phyloP scores from a whole-genome alignment of 2,888 invertebrate species.

The Ennomos fuscantarius region DNA sequence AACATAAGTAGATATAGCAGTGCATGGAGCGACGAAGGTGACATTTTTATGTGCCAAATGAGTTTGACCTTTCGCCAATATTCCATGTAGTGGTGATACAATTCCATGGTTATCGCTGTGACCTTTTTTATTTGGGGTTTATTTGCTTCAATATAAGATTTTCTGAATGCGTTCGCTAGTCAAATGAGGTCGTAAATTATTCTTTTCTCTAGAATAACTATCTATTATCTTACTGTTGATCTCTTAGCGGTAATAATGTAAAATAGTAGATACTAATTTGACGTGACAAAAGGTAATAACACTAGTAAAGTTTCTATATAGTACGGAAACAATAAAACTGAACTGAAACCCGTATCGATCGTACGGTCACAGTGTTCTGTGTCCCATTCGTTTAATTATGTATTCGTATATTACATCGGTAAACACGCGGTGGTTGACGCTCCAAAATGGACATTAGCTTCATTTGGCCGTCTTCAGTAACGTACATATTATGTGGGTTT shows the following conservation, averaged over 20 bases:
- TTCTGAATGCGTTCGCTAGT: background rate
- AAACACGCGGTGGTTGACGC: conserved; percentile 2
- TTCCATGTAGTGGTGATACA: conserved; percentile 21
- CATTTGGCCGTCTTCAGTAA: background rate
- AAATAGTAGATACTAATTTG: too few species aligned
- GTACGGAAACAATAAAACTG: background rate
- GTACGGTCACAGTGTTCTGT: conserved; percentile 11
- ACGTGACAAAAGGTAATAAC: too few species aligned
- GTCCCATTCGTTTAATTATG: conserved; percentile 18
- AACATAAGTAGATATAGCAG: conserved; percentile 1
- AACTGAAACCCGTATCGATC: conserved; percentile 17
- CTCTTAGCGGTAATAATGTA: too few species aligned
- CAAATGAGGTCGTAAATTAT: too few species aligned
- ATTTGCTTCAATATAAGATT: conserved; percentile 13
- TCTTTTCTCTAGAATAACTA: too few species aligned
- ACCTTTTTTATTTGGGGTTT: conserved; percentile 23
- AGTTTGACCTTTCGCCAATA: conserved; percentile 23
- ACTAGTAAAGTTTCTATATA: too few species aligned
- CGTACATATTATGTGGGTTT: background rate
- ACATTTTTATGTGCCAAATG: conserved; percentile 24
- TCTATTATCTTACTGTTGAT: too few species aligned
- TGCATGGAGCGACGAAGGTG: conserved; percentile 12
- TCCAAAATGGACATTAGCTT: background rate
- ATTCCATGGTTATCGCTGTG: conserved; percentile 20
- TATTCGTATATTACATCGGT: conserved; percentile 2